Conservation (phyloP, 2,113 vertebrate species). For the Mus spicilegus region DNA sequence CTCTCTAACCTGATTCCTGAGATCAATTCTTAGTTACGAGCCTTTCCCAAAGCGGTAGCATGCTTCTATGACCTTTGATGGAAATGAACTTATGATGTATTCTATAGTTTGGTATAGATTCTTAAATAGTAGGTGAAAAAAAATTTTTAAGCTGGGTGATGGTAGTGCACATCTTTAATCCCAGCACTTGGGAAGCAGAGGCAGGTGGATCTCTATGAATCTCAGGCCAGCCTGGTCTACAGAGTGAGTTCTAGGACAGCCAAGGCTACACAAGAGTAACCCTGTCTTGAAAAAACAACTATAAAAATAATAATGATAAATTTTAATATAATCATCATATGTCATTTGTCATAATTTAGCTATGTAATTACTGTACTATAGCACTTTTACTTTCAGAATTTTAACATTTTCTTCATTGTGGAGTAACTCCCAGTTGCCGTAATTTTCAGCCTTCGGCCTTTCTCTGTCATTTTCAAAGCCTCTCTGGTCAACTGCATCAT, state of each 20-base stretch:
- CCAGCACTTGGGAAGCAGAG: too few relatives aligned
- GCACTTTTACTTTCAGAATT: neutral
- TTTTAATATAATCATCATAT: constrained; percentile 3
- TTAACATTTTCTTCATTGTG: neutral
- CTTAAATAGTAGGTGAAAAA: neutral
- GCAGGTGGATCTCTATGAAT: too few relatives aligned
- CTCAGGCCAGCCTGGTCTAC: too few relatives aligned
- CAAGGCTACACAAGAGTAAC: too few relatives aligned
- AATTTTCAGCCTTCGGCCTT: constrained; percentile 11
- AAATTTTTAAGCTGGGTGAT: neutral
- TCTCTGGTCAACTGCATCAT: neutral
- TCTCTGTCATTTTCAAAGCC: neutral
- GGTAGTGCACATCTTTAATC: too few relatives aligned
- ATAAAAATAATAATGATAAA: neutral
- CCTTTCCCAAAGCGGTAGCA: constrained; percentile 1
- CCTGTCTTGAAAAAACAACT: neutral
- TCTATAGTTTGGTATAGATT: neutral
- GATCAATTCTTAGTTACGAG: neutral
- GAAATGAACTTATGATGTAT: neutral
- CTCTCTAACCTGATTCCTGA: neutral
- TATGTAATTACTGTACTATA: neutral
- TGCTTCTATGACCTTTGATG: neutral
- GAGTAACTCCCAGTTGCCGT: neutral
- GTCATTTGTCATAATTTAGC: constrained; percentile 21
- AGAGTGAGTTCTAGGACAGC: too few relatives aligned